Evolutionary conservation across 1,140 invertebrate genomes (phyloP).

Genomic region (Heliconius melpomene): DNA sequence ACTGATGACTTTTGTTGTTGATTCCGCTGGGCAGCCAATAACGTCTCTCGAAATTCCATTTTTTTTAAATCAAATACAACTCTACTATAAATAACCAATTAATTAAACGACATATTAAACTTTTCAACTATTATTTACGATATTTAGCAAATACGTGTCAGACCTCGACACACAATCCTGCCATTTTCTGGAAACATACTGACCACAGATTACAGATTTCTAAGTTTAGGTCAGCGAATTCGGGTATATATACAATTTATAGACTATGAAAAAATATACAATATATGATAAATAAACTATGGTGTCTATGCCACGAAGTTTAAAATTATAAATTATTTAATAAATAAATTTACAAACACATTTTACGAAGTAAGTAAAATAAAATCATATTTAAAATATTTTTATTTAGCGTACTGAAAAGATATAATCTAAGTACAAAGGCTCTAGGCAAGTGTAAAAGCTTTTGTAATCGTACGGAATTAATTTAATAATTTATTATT

Average conservation of each 20-base stretch:
- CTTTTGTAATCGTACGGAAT: too few relatives aligned
- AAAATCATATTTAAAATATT: too few relatives aligned
- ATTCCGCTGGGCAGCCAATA: conserved; percentile 75
- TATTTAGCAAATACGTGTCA: conserved; percentile 76
- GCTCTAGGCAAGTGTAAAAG: too few relatives aligned
- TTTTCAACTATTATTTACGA: conserved; percentile 69
- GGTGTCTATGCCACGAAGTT: too few relatives aligned
- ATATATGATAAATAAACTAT: too few relatives aligned
- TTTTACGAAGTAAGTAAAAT: too few relatives aligned
- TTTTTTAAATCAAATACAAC: conserved; percentile 38
- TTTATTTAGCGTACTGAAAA: too few relatives aligned
- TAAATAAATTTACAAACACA: too few relatives aligned
- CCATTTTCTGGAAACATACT: conserved; percentile 80
- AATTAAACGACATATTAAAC: conserved; percentile 51
- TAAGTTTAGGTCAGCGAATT: conserved; percentile 13
- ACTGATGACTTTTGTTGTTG: conserved; percentile 80
- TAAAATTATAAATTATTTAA: too few relatives aligned
- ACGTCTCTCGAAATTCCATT: conserved; percentile 77
- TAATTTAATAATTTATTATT: too few relatives aligned
- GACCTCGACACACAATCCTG: conserved; percentile 68
- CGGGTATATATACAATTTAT: background rate
- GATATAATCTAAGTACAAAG: too few relatives aligned
- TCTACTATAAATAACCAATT: conserved; percentile 32
- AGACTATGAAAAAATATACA: background rate
- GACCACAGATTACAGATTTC: conserved; percentile 51